A percentile compares a stretch with the other conserved stretches of the same genome.
phyloP scores from a whole-genome alignment of 2,113 vertebrate species.

The Percina caprodes region DNA sequence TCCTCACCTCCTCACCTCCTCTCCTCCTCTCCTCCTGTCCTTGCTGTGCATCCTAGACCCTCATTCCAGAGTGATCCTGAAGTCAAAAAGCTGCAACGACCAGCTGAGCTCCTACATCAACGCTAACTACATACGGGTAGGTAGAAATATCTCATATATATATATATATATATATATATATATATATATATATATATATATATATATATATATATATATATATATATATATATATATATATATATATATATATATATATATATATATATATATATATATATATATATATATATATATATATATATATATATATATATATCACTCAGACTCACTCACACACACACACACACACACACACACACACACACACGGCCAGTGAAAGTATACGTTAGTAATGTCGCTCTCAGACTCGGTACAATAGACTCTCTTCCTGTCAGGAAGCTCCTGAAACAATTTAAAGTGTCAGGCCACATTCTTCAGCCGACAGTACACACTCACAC shows the following conservation, averaged over 20 bases:
- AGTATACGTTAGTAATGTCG: conserved; percentile 48
- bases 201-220: too few relatives aligned
- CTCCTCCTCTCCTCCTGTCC: conserved; percentile 7
- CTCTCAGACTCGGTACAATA: conserved; percentile 61
- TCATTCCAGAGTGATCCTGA: conserved; percentile 93
- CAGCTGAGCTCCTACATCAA: conserved; percentile 95
- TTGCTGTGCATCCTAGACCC: conserved; percentile 84
- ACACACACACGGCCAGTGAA: conserved; percentile 51
- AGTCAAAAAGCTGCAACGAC: conserved; percentile 89
- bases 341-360: not conserved
- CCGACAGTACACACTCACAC: not conserved
- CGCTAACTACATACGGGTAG: conserved; percentile 93
- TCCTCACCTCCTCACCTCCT: too few relatives aligned
- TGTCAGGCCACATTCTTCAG: conserved; percentile 1
- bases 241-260: too few relatives aligned
- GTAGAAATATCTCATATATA: too few relatives aligned
- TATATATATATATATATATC: too few relatives aligned
- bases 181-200: too few relatives aligned
- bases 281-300: too few relatives aligned
- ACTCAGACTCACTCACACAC: too few relatives aligned
- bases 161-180: too few relatives aligned
- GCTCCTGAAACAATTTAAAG: conserved; percentile 28
- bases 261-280: too few relatives aligned
- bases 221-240: too few relatives aligned
- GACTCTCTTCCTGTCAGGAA: conserved; percentile 68